A percentile compares a stretch with the other conserved stretches of the same genome.
Evolutionary conservation across 2,797 vertebrate genomes (phyloP).

Genomic region (Halcyon chelicuti): DNA sequence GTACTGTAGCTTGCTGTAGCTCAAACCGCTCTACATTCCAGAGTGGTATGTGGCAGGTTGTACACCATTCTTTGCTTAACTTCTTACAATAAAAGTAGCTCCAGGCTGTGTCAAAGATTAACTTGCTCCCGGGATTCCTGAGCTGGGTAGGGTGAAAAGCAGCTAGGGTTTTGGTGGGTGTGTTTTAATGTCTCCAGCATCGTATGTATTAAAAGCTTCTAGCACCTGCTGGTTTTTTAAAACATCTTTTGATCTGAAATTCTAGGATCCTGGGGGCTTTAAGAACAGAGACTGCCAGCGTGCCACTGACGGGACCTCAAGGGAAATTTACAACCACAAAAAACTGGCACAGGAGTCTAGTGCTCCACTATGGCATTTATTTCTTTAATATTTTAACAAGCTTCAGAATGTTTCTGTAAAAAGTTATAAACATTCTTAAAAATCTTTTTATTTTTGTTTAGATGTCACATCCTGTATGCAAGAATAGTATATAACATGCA

Average conservation of each 20-base stretch:
- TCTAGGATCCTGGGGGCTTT: conserved; percentile 41
- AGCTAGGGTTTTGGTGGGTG: background rate
- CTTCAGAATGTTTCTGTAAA: conserved; percentile 15
- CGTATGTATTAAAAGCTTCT: conserved; percentile 37
- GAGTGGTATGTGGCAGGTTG: background rate
- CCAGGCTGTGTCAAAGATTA: conserved; percentile 60
- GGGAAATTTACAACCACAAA: conserved; percentile 3
- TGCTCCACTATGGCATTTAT: background rate
- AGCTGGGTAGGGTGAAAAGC: conserved; percentile 9
- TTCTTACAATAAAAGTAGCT: conserved; percentile 32
- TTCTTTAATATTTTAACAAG: conserved; percentile 41
- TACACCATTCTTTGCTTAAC: conserved; percentile 23
- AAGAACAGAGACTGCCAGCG: conserved; percentile 36
- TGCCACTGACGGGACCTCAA: background rate
- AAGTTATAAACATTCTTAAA: background rate
- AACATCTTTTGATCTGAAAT: conserved; percentile 64
- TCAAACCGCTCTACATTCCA: conserved; percentile 11
- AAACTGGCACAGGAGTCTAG: background rate
- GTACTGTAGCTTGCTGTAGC: background rate
- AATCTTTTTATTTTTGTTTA: background rate
- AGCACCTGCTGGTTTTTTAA: conserved; percentile 57
- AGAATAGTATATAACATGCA: background rate
- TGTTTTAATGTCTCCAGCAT: background rate
- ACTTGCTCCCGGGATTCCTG: background rate
- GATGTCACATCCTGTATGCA: background rate